phyloP scores from a whole-genome alignment of 2,888 invertebrate genomes.

The Notodonta ziczac region DNA sequence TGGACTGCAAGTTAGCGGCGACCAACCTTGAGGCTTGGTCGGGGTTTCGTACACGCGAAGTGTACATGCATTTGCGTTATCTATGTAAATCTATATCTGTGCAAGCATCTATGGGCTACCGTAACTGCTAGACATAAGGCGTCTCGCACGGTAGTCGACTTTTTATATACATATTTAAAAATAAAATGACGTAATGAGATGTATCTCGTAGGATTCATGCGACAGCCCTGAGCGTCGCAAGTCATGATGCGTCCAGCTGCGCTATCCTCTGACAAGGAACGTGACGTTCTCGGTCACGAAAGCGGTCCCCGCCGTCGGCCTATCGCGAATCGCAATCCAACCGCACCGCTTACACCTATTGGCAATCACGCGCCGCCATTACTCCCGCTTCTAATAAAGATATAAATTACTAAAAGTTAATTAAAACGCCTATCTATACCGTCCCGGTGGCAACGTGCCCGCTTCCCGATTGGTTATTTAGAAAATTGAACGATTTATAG shows the following conservation, averaged over 20 bases:
- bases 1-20: too few species aligned
- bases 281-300: constrained; percentile 53
- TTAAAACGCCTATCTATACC: constrained; percentile 74
- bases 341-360: constrained; percentile 41
- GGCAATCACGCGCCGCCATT: constrained; percentile 72
- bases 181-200: too few species aligned
- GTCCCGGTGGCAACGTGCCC: constrained; percentile 51
- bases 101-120: too few species aligned
- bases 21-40: too few species aligned
- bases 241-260: constrained; percentile 40
- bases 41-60: too few species aligned
- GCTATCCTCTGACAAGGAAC: constrained; percentile 49
- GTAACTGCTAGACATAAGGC: too few species aligned
- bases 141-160: too few species aligned
- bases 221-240: constrained; percentile 30
- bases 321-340: constrained; percentile 72
- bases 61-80: too few species aligned
- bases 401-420: constrained; percentile 82
- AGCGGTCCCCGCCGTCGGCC: constrained; percentile 38
- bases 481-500: constrained; percentile 75
- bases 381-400: constrained; percentile 74
- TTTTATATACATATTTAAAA: too few species aligned
- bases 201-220: background rate
- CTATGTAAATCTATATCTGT: too few species aligned
- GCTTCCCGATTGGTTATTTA: constrained; percentile 54